Evolutionary conservation across 2,797 vertebrate species (phyloP), one percentile per base, ranked within the genome.

Genomic region (Parambassis ranga): DNA sequence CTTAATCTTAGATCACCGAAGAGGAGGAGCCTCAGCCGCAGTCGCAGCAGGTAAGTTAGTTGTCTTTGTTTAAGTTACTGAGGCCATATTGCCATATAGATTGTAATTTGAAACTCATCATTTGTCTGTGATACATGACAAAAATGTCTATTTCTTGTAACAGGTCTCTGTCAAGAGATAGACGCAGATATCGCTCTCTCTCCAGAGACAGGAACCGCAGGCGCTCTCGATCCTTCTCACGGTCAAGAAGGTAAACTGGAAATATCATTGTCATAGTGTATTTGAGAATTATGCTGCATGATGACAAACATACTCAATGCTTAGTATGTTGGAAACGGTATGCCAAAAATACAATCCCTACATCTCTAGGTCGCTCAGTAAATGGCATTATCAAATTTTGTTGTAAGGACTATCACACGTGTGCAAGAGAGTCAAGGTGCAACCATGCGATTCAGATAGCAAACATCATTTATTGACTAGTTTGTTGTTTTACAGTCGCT

Each of bases 131-230:
- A 37, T 8, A 7, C 16, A 15, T 30, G 1, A 20, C 28, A 4
- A 31, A 11, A 14, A 10, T n/a, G 1, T 6, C 8, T 39, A 2
- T 46, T 31, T 44, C 2, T 43, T 13, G n/a, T n/a, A n/a, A n/a
- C 66, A 99, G 96, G 92, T 98, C 96, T 89, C 85, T 94, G 82
- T 98, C 96, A 77, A 96, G 94, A 94, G 96, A 98, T 80, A 94
- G 90, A 82, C 95, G 95, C 68, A 95, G 94, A 91, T 95, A 97
- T 79, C 93, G 95, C 31, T 98, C 97, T 70, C 85, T 97, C 32
- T 99, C 96, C 81, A 90, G 93, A 85, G 96, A 98, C 79, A 96
- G 96, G 92, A 96, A 92, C 81, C 94, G 94, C 68, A 98, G 98
- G 90, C 95, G 94, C 42, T 97, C 95, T 53, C 93, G 93, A 71